Conservation (phyloP, 2,113 vertebrate genomes). For the Pardalotus punctatus region DNA sequence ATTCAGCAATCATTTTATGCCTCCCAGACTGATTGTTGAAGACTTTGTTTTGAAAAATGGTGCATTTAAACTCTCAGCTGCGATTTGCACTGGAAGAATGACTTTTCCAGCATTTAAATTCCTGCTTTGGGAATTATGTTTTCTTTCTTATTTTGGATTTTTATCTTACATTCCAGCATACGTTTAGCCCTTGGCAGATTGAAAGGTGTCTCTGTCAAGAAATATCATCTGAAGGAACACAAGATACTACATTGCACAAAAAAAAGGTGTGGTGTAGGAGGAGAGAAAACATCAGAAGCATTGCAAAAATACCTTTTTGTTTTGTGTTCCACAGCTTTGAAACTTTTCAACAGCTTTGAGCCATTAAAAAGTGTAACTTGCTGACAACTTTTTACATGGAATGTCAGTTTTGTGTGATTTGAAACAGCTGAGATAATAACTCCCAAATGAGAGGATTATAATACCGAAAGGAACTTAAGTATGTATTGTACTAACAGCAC, state of each 20-base stretch:
- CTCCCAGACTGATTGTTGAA: neutral
- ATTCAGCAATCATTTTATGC: neutral
- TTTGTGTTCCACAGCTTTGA: constrained; percentile 18
- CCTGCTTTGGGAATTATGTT: neutral
- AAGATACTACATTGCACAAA: constrained; percentile 61
- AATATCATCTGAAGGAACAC: constrained; percentile 63
- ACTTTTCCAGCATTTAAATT: neutral
- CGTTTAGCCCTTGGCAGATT: constrained; percentile 44
- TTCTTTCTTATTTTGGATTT: neutral
- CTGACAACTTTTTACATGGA: constrained; percentile 68
- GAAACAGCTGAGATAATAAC: constrained; percentile 60
- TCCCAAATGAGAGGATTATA: constrained; percentile 49
- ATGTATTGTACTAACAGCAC: neutral
- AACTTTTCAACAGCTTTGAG: constrained; percentile 65
- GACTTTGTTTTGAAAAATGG: neutral
- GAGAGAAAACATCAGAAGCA: constrained; percentile 67
- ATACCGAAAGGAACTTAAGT: constrained; percentile 39
- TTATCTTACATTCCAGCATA: neutral
- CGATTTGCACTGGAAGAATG: neutral
- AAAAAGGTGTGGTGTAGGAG: constrained; percentile 71
- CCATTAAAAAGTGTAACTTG: constrained; percentile 61
- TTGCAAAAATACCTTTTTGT: constrained; percentile 55
- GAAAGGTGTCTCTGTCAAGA: constrained; percentile 68
- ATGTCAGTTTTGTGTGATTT: constrained; percentile 54
- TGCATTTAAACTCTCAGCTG: neutral